Percentiles rank a stretch among this genome's conserved stretches.
Conservation (phyloP, 2,888 invertebrate genomes). For the Carpatolechia fugitivella region DNA sequence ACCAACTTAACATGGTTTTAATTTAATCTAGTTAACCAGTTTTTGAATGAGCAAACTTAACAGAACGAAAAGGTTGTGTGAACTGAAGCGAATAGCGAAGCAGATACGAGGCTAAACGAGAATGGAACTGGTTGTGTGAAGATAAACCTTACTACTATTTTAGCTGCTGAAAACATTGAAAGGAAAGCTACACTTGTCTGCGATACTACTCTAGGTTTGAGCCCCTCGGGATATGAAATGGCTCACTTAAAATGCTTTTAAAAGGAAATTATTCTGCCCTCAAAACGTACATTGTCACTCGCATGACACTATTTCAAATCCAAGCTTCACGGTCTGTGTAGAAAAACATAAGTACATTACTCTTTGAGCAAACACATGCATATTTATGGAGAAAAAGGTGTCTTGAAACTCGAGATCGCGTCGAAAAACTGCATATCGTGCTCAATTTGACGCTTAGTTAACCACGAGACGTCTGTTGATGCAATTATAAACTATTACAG, state of each 20-base stretch:
- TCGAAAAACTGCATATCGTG: not conserved
- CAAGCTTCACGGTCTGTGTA: not conserved
- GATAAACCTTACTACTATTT: no score
- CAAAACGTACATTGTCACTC: no score
- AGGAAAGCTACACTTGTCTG: no score
- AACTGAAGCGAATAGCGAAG: not conserved
- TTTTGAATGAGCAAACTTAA: not conserved
- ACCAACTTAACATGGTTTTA: no score
- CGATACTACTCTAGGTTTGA: no score
- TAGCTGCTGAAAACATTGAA: no score
- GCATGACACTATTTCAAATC: not conserved
- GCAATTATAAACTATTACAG: constrained; percentile 3
- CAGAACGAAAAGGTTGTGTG: not conserved
- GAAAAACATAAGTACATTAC: not conserved
- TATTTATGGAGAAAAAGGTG: not conserved
- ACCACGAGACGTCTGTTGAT: constrained; percentile 3
- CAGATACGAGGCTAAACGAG: not conserved
- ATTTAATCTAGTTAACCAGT: no score
- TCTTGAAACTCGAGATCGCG: constrained; percentile 3
- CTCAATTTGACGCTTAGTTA: constrained; percentile 3
- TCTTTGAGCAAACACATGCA: constrained; percentile 1
- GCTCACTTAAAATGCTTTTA: no score
- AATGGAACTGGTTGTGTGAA: not conserved
- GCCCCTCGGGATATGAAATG: no score
- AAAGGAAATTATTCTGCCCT: no score